Conservation (phyloP, 2,888 invertebrate genomes). For the Ochropleura plecta region DNA sequence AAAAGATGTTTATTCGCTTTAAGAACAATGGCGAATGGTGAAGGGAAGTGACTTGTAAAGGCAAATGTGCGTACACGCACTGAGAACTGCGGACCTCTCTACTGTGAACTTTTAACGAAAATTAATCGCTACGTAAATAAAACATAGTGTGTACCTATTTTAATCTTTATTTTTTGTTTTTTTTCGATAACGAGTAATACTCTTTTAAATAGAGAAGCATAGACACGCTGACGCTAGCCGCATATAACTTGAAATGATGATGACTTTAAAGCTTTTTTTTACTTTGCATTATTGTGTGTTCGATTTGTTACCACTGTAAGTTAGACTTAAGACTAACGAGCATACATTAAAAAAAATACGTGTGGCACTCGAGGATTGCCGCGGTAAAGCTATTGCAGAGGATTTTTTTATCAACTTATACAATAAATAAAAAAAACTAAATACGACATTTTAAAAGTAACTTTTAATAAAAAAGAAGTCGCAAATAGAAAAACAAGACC, state of each 20-base stretch:
- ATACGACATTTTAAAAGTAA: too few species aligned
- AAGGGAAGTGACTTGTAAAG: slow-evolving; percentile 82
- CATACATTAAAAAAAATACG: too few species aligned
- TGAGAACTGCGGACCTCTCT: slow-evolving; percentile 62
- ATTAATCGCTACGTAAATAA: slow-evolving; percentile 3
- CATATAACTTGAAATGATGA: not conserved
- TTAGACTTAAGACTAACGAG: not conserved
- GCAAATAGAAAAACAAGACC: too few species aligned
- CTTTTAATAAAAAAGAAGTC: too few species aligned
- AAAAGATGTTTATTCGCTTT: slow-evolving; percentile 80
- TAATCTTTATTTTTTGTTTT: not conserved
- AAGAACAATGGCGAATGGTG: slow-evolving; percentile 82
- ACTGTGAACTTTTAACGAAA: slow-evolving; percentile 59
- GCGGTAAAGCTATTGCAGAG: too few species aligned
- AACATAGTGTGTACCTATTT: not conserved
- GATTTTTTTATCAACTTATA: too few species aligned
- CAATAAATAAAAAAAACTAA: too few species aligned
- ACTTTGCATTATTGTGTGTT: not conserved
- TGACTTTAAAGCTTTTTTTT: not conserved
- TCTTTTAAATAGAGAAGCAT: not conserved
- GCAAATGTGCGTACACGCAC: slow-evolving; percentile 58
- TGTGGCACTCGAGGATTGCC: too few species aligned
- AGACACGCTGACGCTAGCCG: not conserved
- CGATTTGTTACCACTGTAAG: not conserved
- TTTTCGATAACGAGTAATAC: not conserved